These are phyloP conservation scores for Gymnocypris eckloni DNA, from an alignment of 2,797 vertebrate genomes.

Conservation along the genomic window DNA sequence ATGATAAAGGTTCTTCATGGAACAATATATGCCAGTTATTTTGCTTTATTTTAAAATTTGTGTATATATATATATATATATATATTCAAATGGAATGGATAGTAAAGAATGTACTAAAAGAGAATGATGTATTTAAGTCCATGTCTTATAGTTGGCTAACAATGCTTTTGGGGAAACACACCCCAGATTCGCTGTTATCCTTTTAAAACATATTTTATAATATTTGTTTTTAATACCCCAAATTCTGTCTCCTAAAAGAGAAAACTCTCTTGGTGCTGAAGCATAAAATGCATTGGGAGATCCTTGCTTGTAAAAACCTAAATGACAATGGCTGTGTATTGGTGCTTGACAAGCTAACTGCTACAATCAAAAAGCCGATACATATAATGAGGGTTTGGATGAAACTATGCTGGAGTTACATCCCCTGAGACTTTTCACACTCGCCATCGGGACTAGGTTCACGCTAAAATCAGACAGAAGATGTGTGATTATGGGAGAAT, in stretches of 20 bases:
- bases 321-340: not conserved
- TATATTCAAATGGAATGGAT: too few species aligned
- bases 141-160: not conserved
- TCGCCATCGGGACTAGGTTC: not conserved
- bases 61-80: too few species aligned
- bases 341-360: not conserved
- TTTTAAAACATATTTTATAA: not conserved
- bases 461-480: slow-evolving; percentile 9
- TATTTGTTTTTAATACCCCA: not conserved
- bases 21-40: too few species aligned
- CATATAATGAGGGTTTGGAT: slow-evolving; percentile 5
- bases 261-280: not conserved
- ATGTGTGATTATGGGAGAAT: slow-evolving; percentile 5
- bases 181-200: not conserved
- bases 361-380: not conserved
- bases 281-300: not conserved
- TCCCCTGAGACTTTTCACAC: slow-evolving; percentile 13
- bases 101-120: too few species aligned
- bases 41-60: too few species aligned
- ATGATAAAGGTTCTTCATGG: not conserved
- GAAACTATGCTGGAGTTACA: not conserved
- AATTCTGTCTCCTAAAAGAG: not conserved
- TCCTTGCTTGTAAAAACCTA: not conserved
- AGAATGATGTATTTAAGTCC: too few species aligned
- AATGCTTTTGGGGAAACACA: not conserved